phyloP scores from a whole-genome alignment of 92 coral and sea anemone genomes.

The Umimayanthus chanpuru region DNA sequence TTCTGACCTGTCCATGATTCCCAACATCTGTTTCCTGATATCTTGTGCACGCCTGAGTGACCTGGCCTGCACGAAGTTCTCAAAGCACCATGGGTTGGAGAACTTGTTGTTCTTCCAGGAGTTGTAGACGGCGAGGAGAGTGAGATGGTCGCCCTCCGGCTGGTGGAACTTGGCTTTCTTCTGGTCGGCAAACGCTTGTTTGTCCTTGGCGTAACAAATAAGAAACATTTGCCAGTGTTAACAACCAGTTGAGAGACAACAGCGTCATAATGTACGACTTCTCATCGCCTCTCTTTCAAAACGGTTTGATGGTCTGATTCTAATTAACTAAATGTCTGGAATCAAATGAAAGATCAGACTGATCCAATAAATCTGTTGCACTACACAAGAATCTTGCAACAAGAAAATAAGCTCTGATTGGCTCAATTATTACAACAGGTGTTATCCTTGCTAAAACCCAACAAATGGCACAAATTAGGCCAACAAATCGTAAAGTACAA shows the following conservation, averaged over 20 bases:
- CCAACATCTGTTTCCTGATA: slow-evolving; percentile 97
- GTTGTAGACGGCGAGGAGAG: slow-evolving; percentile 94
- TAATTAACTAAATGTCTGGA: too few relatives aligned
- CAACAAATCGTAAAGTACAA: too few relatives aligned
- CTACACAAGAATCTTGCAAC: too few relatives aligned
- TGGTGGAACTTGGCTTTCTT: slow-evolving; percentile 99
- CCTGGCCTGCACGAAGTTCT: slow-evolving; percentile 98
- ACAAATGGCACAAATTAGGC: too few relatives aligned
- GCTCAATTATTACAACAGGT: too few relatives aligned
- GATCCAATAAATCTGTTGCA: too few relatives aligned
- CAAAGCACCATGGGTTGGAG: slow-evolving; percentile 99
- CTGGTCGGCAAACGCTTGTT: slow-evolving; percentile 98
- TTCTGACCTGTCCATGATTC: slow-evolving; percentile 95
- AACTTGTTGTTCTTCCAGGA: slow-evolving; percentile 99
- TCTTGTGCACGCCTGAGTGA: slow-evolving; percentile 97
- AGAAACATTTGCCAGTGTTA: background rate
- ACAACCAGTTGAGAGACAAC: background rate
- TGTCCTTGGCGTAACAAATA: slow-evolving; percentile 63
- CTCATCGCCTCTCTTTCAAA: too few relatives aligned
- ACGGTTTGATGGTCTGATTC: too few relatives aligned
- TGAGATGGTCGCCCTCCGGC: slow-evolving; percentile 96
- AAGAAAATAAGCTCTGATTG: too few relatives aligned
- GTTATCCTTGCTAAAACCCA: too few relatives aligned
- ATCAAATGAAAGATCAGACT: too few relatives aligned
- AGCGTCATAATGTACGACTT: too few relatives aligned